Evolutionary conservation across 2,113 vertebrate genomes (phyloP).

Genomic region (Dromas ardeola): DNA sequence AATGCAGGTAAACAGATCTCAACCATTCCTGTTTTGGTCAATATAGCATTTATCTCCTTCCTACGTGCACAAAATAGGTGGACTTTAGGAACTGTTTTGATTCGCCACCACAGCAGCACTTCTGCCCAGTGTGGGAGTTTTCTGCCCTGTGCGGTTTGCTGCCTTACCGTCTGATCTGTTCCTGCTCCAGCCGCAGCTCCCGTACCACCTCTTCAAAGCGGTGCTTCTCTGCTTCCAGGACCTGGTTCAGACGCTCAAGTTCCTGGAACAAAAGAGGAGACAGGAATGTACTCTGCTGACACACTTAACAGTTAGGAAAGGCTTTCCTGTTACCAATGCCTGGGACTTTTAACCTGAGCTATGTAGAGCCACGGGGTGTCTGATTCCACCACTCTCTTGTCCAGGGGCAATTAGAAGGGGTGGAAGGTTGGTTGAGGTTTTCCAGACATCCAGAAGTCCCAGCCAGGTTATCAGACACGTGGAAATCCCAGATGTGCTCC

Average conservation of each 20-base stretch:
- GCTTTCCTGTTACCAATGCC: background rate
- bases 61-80: background rate
- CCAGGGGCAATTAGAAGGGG: background rate
- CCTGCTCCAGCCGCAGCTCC: conserved; percentile 91
- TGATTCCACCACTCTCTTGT: background rate
- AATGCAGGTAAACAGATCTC: background rate
- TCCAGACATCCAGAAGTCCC: background rate
- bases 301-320: background rate
- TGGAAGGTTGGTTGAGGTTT: background rate
- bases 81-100: background rate
- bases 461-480: background rate
- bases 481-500: background rate
- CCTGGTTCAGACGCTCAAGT: conserved; percentile 90
- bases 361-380: background rate
- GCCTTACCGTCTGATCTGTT: conserved; percentile 88
- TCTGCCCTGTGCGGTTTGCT: background rate
- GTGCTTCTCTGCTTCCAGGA: conserved; percentile 93
- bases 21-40: accelerated
- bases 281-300: background rate
- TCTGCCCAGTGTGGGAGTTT: accelerated
- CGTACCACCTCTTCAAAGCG: conserved; percentile 93
- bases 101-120: background rate
- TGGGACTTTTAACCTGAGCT: background rate
- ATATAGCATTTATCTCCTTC: background rate
- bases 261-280: conserved; percentile 75